These are phyloP conservation scores for Perdix hodgsoniae DNA, from an alignment of 2,797 vertebrate species.

Conservation along the genomic window DNA sequence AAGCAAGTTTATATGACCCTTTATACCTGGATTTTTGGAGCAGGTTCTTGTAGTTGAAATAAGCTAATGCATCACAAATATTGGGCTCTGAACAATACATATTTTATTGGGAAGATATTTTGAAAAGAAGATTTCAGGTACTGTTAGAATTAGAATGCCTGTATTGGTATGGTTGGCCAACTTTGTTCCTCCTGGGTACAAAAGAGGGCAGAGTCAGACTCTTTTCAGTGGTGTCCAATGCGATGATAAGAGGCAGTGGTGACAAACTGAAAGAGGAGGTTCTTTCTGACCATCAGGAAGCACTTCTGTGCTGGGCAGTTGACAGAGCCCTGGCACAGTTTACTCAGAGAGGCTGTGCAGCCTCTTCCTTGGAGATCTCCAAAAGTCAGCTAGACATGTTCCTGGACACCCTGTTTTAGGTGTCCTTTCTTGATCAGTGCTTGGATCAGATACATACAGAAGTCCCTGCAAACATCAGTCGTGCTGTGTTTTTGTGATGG, in stretches of 20 bases:
- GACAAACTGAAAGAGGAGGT: not conserved
- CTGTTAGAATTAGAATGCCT: not conserved
- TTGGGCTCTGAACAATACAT: not conserved
- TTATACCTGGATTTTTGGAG: not conserved
- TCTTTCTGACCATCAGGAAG: not conserved
- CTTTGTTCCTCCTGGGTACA: not conserved
- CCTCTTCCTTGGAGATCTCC: not conserved
- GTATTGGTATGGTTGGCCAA: not conserved
- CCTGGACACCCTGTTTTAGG: accelerated
- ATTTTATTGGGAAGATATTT: not conserved
- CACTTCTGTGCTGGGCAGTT: no score
- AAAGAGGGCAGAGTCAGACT: not conserved
- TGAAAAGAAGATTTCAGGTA: not conserved
- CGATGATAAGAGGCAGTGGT: not conserved
- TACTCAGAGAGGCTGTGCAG: no score
- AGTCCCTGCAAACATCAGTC: not conserved
- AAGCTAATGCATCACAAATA: not conserved
- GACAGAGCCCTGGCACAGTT: no score
- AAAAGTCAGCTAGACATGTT: accelerated
- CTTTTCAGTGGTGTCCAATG: not conserved
- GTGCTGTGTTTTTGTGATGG: not conserved
- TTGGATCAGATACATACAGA: not conserved
- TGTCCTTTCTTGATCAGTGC: not conserved
- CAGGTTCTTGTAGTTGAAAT: not conserved
- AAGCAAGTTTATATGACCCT: not conserved